Conservation (phyloP, 1,140 invertebrate genomes). For the Cydia splendana region DNA sequence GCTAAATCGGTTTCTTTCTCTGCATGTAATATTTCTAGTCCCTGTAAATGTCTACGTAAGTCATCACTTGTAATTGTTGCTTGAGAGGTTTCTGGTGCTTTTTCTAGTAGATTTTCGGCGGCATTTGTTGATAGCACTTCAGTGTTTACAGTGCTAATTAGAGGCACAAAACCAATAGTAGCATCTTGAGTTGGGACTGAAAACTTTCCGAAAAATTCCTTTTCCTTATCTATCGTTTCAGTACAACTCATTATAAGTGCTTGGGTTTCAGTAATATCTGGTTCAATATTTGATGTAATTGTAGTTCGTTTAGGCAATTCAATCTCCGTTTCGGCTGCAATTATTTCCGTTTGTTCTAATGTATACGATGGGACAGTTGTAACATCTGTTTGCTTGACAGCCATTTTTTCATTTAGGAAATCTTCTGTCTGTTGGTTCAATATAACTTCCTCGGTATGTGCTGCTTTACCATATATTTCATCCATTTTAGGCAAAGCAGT, state of each 20-base stretch:
- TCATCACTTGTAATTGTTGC: constrained; percentile 47
- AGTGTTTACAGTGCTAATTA: constrained; percentile 53
- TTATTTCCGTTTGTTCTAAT: constrained; percentile 61
- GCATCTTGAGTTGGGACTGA: constrained; percentile 44
- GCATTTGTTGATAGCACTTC: constrained; percentile 53
- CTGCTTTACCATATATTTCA: constrained; percentile 64
- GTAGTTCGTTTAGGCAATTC: constrained; percentile 41
- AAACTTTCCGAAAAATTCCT: constrained; percentile 42
- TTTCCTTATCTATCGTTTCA: constrained; percentile 62
- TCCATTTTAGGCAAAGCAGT: constrained; percentile 57
- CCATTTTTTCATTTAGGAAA: constrained; percentile 42
- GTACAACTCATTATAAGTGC: constrained; percentile 56
- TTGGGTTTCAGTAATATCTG: constrained; percentile 52
- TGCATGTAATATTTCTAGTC: constrained; percentile 46
- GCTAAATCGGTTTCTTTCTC: constrained; percentile 56
- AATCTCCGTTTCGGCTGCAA: constrained; percentile 61
- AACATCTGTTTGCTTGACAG: constrained; percentile 46
- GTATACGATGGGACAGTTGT: constrained; percentile 46
- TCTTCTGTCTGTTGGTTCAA: constrained; percentile 49
- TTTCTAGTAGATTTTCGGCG: constrained; percentile 44
- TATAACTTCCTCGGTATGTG: constrained; percentile 60
- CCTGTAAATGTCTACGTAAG: constrained; percentile 51
- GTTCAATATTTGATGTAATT: constrained; percentile 38
- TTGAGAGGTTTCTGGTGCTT: constrained; percentile 37
- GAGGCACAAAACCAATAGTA: constrained; percentile 51